A percentile compares a stretch with the other conserved stretches of the same genome.
Conservation (phyloP, 2,888 invertebrate species). For the Apocheima hispidaria region DNA sequence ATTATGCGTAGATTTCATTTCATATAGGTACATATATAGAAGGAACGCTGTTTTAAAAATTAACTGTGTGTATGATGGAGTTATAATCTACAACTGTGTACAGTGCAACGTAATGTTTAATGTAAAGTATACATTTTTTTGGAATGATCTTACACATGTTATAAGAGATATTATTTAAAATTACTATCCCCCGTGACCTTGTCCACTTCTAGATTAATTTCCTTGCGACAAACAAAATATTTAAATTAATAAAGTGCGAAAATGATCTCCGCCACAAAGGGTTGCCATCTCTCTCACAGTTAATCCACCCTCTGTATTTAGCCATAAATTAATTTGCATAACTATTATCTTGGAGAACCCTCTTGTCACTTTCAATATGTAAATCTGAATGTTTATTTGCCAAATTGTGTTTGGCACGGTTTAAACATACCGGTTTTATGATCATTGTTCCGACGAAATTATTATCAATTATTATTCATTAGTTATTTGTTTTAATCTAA, state of each 20-base stretch:
- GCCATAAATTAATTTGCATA: conserved; percentile 74
- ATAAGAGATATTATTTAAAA: no score
- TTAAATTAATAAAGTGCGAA: conserved; percentile 46
- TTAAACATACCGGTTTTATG: conserved; percentile 39
- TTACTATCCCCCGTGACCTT: no score
- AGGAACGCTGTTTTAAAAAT: no score
- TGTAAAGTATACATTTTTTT: no score
- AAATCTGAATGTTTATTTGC: conserved; percentile 73
- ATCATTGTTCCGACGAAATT: conserved; percentile 20
- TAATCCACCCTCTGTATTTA: conserved; percentile 44
- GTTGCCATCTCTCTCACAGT: conserved; percentile 37
- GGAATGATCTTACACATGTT: no score
- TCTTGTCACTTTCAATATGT: conserved; percentile 63
- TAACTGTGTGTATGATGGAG: no score
- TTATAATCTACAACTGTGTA: no score
- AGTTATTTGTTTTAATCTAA: conserved; percentile 25
- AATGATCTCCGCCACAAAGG: conserved; percentile 33
- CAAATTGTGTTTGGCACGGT: conserved; percentile 73
- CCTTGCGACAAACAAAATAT: conserved; percentile 22
- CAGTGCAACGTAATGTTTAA: no score
- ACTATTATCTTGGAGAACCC: conserved; percentile 64
- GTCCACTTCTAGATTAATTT: not conserved
- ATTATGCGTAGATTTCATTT: conserved; percentile 5
- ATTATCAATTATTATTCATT: no score
- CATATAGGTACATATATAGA: not conserved